Evolutionary conservation across 2,797 vertebrate genomes (phyloP).

Genomic region (Euthynnus affinis): DNA sequence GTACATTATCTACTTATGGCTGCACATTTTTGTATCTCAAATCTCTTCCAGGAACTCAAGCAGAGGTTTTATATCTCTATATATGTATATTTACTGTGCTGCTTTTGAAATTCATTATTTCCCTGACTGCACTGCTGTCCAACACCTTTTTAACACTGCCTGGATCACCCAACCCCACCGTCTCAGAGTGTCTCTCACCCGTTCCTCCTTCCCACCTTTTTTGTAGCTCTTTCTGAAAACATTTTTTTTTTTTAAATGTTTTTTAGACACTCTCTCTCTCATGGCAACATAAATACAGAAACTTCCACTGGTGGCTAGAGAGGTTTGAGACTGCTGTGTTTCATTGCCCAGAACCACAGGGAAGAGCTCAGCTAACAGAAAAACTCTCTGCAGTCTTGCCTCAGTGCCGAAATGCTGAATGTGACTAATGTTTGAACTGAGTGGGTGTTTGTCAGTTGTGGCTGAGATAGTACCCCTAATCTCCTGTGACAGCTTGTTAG

Average conservation of each 20-base stretch:
- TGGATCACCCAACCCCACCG: background rate
- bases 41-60: slow-evolving; percentile 18
- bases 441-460: slow-evolving; percentile 44
- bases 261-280: too few relatives aligned
- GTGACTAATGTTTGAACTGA: slow-evolving; percentile 42
- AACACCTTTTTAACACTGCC: slow-evolving; percentile 12
- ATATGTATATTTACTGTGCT: background rate
- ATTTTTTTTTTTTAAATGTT: too few relatives aligned
- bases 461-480: slow-evolving; percentile 44
- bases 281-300: slow-evolving; percentile 18
- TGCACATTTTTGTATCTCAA: slow-evolving; percentile 8
- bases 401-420: slow-evolving; percentile 43
- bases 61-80: background rate
- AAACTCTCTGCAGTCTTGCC: slow-evolving; percentile 19
- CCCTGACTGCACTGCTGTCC: slow-evolving; percentile 16
- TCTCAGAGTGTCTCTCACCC: slow-evolving; percentile 4
- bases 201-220: slow-evolving; percentile 10
- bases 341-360: slow-evolving; percentile 14
- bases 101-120: slow-evolving; percentile 36
- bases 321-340: slow-evolving; percentile 31
- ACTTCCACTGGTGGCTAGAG: slow-evolving; percentile 36
- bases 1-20: slow-evolving; percentile 14
- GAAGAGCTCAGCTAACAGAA: slow-evolving; percentile 32
- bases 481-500: slow-evolving; percentile 50
- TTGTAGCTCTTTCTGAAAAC: slow-evolving; percentile 42